These are phyloP conservation scores for Anguilla obscura DNA, from an alignment of 2,797 vertebrate genomes.

Conservation along the genomic window DNA sequence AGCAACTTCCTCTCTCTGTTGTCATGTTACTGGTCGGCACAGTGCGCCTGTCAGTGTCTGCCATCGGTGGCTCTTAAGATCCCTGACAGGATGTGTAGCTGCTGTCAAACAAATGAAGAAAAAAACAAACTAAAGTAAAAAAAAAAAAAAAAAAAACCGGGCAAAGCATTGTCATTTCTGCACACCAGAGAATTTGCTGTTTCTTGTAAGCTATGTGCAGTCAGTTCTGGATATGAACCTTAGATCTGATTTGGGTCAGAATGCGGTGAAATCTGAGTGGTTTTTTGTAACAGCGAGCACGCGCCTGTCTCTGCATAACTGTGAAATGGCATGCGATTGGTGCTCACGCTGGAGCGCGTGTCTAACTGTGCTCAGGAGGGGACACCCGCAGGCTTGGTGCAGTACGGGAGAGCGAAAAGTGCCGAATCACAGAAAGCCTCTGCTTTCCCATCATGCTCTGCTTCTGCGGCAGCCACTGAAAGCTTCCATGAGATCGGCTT, in stretches of 20 bases:
- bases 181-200: neutral
- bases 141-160: neutral
- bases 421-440: constrained; percentile 24
- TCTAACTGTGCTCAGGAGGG: neutral
- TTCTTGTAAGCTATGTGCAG: neutral
- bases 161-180: neutral
- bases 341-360: neutral
- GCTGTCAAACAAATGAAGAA: neutral
- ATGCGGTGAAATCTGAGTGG: neutral
- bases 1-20: neutral
- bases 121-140: neutral
- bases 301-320: neutral
- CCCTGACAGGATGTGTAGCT: neutral
- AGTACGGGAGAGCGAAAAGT: neutral
- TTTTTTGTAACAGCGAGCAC: neutral
- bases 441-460: constrained; percentile 2
- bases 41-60: neutral
- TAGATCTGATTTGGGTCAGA: neutral
- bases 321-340: constrained; percentile 1
- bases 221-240: neutral
- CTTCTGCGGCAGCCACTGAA: neutral
- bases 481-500: neutral
- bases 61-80: neutral
- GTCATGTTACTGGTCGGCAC: neutral
- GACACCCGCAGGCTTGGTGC: constrained; percentile 7